Percentiles rank a stretch among this genome's conserved stretches.
phyloP scores from a whole-genome alignment of 2,113 vertebrate species.

The Syngnathus floridae region DNA sequence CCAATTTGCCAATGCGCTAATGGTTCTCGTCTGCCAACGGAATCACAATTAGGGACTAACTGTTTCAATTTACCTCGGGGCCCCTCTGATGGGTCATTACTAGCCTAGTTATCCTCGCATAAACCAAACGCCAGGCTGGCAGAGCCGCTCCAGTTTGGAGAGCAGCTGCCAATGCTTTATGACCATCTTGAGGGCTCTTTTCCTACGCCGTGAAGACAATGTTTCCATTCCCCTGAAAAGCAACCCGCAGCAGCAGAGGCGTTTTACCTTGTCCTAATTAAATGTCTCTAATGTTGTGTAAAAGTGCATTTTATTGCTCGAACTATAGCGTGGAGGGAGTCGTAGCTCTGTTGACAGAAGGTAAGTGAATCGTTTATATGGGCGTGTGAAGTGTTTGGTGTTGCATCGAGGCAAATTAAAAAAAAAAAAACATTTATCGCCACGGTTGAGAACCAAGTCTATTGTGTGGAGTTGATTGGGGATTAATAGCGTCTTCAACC shows the following conservation, averaged over 20 bases:
- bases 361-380: slow-evolving; percentile 4
- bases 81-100: slow-evolving; percentile 65
- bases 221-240: slow-evolving; percentile 37
- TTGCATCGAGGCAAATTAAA: neutral
- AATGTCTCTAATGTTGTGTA: neutral
- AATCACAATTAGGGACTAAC: slow-evolving; percentile 67
- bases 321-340: neutral
- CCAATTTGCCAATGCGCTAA: slow-evolving; percentile 69
- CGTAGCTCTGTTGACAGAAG: neutral
- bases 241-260: neutral
- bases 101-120: slow-evolving; percentile 65
- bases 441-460: neutral
- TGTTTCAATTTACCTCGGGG: slow-evolving; percentile 61
- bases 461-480: neutral
- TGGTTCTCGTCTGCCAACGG: slow-evolving; percentile 67
- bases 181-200: slow-evolving; percentile 48
- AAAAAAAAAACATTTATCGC: neutral
- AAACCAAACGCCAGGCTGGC: slow-evolving; percentile 61
- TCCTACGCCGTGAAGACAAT: slow-evolving; percentile 46
- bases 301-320: neutral
- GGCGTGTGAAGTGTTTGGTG: neutral
- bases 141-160: slow-evolving; percentile 50
- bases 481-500: neutral
- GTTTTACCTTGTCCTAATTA: neutral
- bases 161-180: slow-evolving; percentile 64